Base-by-base conservation (phyloP, 2,888 invertebrate species). In the Diplolepis rosae region DNA sequence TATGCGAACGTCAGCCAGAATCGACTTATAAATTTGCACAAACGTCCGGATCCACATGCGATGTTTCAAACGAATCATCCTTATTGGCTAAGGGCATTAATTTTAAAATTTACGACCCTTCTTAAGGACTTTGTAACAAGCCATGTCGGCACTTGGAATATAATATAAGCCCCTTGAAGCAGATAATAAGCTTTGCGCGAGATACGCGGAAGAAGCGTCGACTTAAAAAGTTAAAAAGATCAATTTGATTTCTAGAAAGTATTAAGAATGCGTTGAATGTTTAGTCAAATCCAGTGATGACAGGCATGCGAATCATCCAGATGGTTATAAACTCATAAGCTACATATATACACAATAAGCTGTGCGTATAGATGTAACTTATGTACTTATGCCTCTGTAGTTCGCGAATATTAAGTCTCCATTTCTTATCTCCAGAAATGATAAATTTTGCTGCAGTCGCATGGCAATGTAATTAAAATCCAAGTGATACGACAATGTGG, bases 11-110 rank as follows among this genome's bases (percentile, higher is more conserved):
- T 61, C 61, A n/a, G 24, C 5, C 35, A 24, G 39, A 61, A 61
- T 61, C 39, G 61, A 61, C 61, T 61, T 61, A 61, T 61, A 61
- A 61, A 61, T 61, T 61, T 61, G 24, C 61, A 61, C 39, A 61
- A 61, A 39, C 39, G 54, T 54, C 32, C 30, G 18, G 15, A 54
- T 11, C 18, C 18, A 30, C 32, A 54, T 18, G 30, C 11, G 30
- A 30, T 30, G 7, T 35, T 61, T 39, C 35, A 22, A 61, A 61
- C 39, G 35, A 61, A 61, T 61, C 61, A 61, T 61, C 61, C n/a
- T 39, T 54, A 22, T 24, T 39, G 24, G 24, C 24, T 35, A 39
- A 22, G 2, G 39, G 61, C 39, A 61, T 61, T 61, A 61, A 39
- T 61, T 61, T 61, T 24, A 61, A 61, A 61, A 61, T 61, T 61